These are phyloP conservation scores for Hypothenemus hampei DNA, from an alignment of 1,140 invertebrate species.

Conservation along the genomic window DNA sequence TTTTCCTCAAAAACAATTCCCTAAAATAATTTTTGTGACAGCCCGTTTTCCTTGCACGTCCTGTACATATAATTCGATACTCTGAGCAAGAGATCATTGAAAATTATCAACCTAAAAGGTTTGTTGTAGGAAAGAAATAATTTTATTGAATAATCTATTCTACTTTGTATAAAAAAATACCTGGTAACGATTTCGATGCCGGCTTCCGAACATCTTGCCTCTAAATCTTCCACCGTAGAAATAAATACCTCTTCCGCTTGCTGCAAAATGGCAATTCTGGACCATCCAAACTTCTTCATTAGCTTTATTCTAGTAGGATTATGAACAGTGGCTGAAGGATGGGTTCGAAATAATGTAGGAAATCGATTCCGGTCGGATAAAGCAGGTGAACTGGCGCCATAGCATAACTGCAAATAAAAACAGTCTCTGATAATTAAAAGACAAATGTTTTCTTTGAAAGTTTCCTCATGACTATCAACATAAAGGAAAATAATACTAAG, in stretches of 20 bases:
- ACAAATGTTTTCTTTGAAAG: no score
- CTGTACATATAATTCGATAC: no score
- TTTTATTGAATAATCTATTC: no score
- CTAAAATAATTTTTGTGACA: no score
- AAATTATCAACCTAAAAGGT: no score
- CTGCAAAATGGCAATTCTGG: slow-evolving; percentile 92
- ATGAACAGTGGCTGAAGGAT: slow-evolving; percentile 98
- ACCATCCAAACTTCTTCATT: slow-evolving; percentile 97
- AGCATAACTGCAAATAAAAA: slow-evolving; percentile 74
- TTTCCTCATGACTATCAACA: no score
- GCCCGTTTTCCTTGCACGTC: background rate
- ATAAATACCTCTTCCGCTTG: slow-evolving; percentile 99
- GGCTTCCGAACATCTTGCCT: slow-evolving; percentile 89
- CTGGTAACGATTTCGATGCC: slow-evolving; percentile 36
- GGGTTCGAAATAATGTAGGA: slow-evolving; percentile 96
- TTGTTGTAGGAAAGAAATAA: no score
- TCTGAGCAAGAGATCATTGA: no score
- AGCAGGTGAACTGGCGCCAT: slow-evolving; percentile 96
- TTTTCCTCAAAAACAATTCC: no score
- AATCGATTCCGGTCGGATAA: slow-evolving; percentile 96
- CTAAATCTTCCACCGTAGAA: slow-evolving; percentile 96
- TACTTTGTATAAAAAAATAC: no score
- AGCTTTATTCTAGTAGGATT: slow-evolving; percentile 97
- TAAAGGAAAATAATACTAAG: no score
- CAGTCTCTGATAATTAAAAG: no score